phyloP scores from a whole-genome alignment of 2,113 vertebrate species.

The Gulo gulo region DNA sequence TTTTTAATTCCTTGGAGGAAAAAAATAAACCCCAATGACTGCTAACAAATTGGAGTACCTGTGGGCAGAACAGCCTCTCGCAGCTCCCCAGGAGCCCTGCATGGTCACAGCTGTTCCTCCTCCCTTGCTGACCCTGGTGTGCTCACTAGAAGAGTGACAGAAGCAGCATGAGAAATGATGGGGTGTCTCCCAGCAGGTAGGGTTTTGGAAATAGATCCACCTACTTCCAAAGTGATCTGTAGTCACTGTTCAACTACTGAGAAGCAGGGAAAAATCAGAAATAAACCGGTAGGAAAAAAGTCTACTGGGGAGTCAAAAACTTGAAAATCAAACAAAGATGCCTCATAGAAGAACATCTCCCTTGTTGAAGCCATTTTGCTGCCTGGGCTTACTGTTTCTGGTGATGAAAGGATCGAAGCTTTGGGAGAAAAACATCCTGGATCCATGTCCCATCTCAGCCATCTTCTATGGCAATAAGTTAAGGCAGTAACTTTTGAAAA shows the following conservation, averaged over 20 bases:
- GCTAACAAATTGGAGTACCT: neutral
- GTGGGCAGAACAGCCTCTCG: neutral
- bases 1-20: neutral
- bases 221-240: slow-evolving; percentile 23
- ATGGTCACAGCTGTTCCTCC: neutral
- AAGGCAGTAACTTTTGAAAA: neutral
- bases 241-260: neutral
- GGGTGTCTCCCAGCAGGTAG: slow-evolving; percentile 41
- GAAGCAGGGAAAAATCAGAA: slow-evolving; percentile 12
- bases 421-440: neutral
- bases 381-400: neutral
- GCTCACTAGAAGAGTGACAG: neutral
- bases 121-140: neutral
- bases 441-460: neutral
- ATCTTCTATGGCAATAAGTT: neutral
- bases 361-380: neutral
- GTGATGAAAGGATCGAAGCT: neutral
- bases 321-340: neutral
- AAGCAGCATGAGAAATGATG: neutral
- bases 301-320: neutral
- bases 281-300: neutral
- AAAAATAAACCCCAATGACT: neutral
- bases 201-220: slow-evolving; percentile 54
- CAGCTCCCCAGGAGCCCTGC: neutral
- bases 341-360: neutral